Evolutionary conservation across 2,113 vertebrate genomes (phyloP).

Genomic region (human): DNA sequence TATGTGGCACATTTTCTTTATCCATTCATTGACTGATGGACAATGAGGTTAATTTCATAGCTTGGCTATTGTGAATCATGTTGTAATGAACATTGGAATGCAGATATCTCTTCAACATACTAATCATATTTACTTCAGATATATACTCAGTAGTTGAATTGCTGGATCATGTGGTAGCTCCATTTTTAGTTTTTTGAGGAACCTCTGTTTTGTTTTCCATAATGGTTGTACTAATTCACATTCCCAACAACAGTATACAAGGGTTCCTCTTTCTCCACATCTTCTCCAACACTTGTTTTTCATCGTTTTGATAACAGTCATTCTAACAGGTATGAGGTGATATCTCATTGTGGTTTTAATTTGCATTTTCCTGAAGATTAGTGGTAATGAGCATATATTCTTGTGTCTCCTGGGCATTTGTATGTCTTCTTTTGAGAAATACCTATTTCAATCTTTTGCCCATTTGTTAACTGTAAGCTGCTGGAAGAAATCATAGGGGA

Average conservation of each 20-base stretch:
- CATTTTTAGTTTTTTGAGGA: neutral
- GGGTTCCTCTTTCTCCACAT: neutral
- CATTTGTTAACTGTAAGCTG: too few species aligned
- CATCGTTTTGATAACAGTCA: too few species aligned
- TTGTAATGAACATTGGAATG: neutral
- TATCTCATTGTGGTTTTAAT: too few species aligned
- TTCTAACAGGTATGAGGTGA: too few species aligned
- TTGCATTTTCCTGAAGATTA: too few species aligned
- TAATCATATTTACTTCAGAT: neutral
- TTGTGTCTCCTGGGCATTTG: too few species aligned
- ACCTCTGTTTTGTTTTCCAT: neutral
- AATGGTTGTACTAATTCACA: neutral
- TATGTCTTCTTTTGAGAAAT: too few species aligned
- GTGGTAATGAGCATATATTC: too few species aligned
- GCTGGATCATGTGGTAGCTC: neutral
- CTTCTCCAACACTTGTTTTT: neutral
- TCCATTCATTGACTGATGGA: neutral
- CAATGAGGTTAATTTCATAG: neutral
- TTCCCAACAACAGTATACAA: neutral
- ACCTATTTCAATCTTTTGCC: too few species aligned
- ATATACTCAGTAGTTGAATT: neutral
- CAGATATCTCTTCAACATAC: neutral
- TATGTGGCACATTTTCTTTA: neutral
- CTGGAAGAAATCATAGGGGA: too few species aligned
- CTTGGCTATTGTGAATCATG: neutral